Evolutionary conservation across 2,797 vertebrate species (phyloP).

Genomic region (Acanthurus tractus): DNA sequence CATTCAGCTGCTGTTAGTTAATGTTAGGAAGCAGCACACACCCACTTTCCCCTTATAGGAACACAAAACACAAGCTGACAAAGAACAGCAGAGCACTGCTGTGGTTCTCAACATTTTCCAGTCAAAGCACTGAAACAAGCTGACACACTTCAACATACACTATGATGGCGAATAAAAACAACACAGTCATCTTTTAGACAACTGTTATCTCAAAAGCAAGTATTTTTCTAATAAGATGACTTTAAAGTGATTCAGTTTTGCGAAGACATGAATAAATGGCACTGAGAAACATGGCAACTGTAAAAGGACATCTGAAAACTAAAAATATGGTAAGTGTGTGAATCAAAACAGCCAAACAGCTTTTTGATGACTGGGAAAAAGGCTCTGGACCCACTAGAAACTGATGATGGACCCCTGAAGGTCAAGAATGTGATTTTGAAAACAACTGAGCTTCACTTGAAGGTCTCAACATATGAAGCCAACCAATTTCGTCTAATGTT

Average conservation of each 20-base stretch:
- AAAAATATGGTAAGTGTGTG: neutral
- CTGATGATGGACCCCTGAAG: neutral
- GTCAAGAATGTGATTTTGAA: slow-evolving; percentile 18
- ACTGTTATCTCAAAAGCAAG: neutral
- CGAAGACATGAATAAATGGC: neutral
- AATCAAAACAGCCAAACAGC: neutral
- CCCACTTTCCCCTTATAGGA: neutral
- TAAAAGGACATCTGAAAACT: neutral
- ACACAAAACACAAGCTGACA: slow-evolving; percentile 47
- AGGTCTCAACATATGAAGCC: slow-evolving; percentile 3
- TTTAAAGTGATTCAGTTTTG: neutral
- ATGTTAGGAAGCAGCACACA: slow-evolving; percentile 21
- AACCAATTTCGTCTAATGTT: slow-evolving; percentile 12
- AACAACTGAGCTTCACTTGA: slow-evolving; percentile 16
- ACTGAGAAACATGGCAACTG: neutral
- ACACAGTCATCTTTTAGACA: no score
- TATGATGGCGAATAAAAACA: neutral
- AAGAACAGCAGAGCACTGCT: slow-evolving; percentile 21
- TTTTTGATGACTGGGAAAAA: neutral
- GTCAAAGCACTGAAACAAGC: neutral
- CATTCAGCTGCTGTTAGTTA: slow-evolving; percentile 67
- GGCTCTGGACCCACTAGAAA: neutral
- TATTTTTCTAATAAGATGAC: slow-evolving; percentile 1
- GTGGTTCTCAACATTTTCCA: slow-evolving; percentile 15
- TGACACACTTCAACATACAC: slow-evolving; percentile 6